These are phyloP conservation scores for Noctua janthe DNA, from an alignment of 2,888 invertebrate genomes.

Conservation along the genomic window DNA sequence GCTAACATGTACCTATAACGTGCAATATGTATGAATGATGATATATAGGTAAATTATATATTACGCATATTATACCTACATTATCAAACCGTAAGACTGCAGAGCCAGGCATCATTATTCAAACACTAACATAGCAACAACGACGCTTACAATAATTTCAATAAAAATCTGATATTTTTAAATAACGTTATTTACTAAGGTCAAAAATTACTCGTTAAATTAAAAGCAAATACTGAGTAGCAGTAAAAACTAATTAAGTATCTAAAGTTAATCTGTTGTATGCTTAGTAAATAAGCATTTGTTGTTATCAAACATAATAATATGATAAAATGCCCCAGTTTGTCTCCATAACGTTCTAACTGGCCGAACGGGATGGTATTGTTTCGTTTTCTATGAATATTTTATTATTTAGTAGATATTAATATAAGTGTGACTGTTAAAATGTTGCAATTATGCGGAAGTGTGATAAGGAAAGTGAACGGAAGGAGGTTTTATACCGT, in stretches of 20 bases:
- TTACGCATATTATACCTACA: slow-evolving; percentile 27
- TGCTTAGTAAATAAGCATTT: slow-evolving; percentile 33
- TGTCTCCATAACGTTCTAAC: slow-evolving; percentile 58
- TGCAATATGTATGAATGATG: slow-evolving; percentile 22
- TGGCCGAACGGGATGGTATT: slow-evolving; percentile 50
- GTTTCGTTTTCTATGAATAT: slow-evolving; percentile 27
- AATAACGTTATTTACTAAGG: not conserved
- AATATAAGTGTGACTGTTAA: slow-evolving; percentile 47
- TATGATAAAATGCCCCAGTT: slow-evolving; percentile 43
- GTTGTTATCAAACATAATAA: slow-evolving; percentile 41
- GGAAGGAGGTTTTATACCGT: slow-evolving; percentile 79
- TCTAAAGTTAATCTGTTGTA: slow-evolving; percentile 46
- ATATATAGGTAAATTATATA: slow-evolving; percentile 16
- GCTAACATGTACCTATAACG: slow-evolving; percentile 15
- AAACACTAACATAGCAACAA: slow-evolving; percentile 16
- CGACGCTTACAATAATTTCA: slow-evolving; percentile 25
- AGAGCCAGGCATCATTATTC: slow-evolving; percentile 44
- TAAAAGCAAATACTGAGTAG: too few species aligned
- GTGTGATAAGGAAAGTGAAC: slow-evolving; percentile 68
- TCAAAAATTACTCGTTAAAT: not conserved
- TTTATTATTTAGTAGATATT: not conserved
- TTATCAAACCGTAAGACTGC: slow-evolving; percentile 22
- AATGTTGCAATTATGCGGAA: slow-evolving; percentile 78
- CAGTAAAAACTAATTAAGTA: not conserved
- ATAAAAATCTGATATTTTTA: not conserved